Conservation (phyloP, 2,888 invertebrate species). For the Psylliodes chrysocephalus region DNA sequence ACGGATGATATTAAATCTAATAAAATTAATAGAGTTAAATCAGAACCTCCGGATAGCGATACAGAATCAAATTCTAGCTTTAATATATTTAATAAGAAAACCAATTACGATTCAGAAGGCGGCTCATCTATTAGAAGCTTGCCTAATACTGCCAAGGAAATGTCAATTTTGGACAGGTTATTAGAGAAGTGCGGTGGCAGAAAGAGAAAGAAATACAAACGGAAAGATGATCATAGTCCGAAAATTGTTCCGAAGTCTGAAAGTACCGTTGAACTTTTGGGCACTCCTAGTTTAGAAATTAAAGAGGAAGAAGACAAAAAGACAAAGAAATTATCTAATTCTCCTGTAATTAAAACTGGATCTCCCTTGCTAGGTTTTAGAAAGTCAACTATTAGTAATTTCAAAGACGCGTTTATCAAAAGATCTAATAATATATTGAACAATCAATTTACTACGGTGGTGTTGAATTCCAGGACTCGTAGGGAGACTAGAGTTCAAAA, state of each 20-base stretch:
- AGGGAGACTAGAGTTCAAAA: slow-evolving; percentile 79
- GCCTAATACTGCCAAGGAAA: slow-evolving; percentile 61
- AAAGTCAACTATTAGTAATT: slow-evolving; percentile 75
- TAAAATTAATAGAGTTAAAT: slow-evolving; percentile 56
- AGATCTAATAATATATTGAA: slow-evolving; percentile 69
- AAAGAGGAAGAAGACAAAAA: slow-evolving; percentile 65
- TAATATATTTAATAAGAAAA: slow-evolving; percentile 64
- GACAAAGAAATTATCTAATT: slow-evolving; percentile 49
- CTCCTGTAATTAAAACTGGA: slow-evolving; percentile 65
- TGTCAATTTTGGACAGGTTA: slow-evolving; percentile 74
- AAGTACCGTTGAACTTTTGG: slow-evolving; percentile 68
- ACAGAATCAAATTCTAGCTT: slow-evolving; percentile 76
- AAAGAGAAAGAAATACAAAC: slow-evolving; percentile 66
- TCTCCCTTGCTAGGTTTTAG: slow-evolving; percentile 74
- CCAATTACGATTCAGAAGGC: slow-evolving; percentile 76
- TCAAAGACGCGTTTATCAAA: slow-evolving; percentile 74
- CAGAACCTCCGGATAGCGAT: slow-evolving; percentile 68
- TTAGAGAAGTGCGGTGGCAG: slow-evolving; percentile 74
- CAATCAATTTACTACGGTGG: slow-evolving; percentile 75
- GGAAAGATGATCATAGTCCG: slow-evolving; percentile 68
- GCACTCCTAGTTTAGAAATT: slow-evolving; percentile 72
- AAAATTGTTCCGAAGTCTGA: slow-evolving; percentile 70
- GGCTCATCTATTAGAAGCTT: slow-evolving; percentile 75
- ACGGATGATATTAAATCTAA: slow-evolving; percentile 64
- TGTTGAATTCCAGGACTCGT: slow-evolving; percentile 78